Evolutionary conservation across 2,113 vertebrate genomes (phyloP).

Genomic region (Pseudorhombus dupliciocellatus): DNA sequence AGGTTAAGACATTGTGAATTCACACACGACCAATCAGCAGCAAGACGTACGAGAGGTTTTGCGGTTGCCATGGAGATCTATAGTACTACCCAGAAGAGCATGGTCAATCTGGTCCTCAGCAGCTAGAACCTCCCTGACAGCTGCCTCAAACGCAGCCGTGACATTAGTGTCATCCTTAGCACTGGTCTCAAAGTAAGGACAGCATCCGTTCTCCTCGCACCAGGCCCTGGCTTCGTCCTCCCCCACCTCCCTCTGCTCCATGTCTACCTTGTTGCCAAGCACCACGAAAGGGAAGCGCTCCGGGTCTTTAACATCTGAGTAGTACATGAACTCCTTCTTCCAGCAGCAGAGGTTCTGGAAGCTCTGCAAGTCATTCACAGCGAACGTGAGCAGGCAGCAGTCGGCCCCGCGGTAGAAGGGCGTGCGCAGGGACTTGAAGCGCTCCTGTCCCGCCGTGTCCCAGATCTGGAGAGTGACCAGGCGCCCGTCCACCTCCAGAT

Average conservation of each 20-base stretch:
- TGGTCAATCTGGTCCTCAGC: constrained; percentile 94
- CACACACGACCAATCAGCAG: constrained; percentile 76
- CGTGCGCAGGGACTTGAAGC: constrained; percentile 95
- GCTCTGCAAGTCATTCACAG: constrained; percentile 94
- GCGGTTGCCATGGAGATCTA: constrained; percentile 91
- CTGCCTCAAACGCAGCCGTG: constrained; percentile 92
- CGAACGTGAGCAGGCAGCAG: constrained; percentile 98
- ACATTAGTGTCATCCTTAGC: constrained; percentile 98
- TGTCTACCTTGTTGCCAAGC: constrained; percentile 96
- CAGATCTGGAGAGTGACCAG: constrained; percentile 97
- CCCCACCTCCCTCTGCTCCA: constrained; percentile 88
- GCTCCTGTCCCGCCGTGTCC: constrained; percentile 98
- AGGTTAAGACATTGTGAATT: constrained; percentile 30
- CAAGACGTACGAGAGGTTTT: constrained; percentile 88
- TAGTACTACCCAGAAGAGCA: constrained; percentile 88
- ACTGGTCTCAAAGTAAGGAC: constrained; percentile 96
- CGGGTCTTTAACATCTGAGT: constrained; percentile 92
- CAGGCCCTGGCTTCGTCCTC: constrained; percentile 90
- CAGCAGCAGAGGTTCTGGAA: constrained; percentile 95
- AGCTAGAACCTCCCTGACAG: constrained; percentile 91
- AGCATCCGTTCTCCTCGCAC: constrained; percentile 92
- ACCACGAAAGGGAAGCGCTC: constrained; percentile 95
- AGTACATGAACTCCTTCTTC: constrained; percentile 97
- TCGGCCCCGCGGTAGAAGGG: constrained; percentile 97
- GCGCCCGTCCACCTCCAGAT: constrained; percentile 94